phyloP scores from a whole-genome alignment of 1,140 invertebrate genomes.

The Drosophila gunungcola region DNA sequence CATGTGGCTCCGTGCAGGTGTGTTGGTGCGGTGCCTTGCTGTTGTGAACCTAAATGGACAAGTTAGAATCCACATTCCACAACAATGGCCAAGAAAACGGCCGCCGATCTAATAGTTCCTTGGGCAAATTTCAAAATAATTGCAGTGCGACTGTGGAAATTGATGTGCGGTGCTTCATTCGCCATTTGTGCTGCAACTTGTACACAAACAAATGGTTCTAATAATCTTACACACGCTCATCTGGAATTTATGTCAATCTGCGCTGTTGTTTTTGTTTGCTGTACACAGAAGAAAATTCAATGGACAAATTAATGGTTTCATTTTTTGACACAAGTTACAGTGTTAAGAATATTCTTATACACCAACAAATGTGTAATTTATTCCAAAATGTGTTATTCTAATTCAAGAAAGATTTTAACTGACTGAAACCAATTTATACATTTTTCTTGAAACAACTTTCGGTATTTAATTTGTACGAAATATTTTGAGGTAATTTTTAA shows the following conservation, averaged over 20 bases:
- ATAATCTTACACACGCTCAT: constrained; percentile 7
- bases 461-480: no score
- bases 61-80: constrained; percentile 81
- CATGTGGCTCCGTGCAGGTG: constrained; percentile 17
- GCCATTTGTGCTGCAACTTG: constrained; percentile 33
- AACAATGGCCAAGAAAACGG: constrained; percentile 54
- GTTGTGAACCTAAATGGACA: constrained; percentile 75
- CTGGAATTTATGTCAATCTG: constrained; percentile 44
- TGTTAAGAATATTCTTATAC: no score
- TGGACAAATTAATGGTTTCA: no score
- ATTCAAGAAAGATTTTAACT: no score
- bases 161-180: constrained; percentile 56
- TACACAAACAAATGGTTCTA: constrained; percentile 25
- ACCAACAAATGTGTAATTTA: no score
- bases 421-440: no score
- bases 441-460: no score
- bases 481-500: no score
- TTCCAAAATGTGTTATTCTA: no score
- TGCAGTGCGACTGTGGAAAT: constrained; percentile 56
- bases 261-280: constrained; percentile 23
- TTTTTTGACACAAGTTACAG: no score
- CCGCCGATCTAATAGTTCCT: constrained; percentile 72
- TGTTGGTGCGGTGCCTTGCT: constrained; percentile 21
- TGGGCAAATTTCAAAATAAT: constrained; percentile 78
- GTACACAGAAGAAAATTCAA: constrained; percentile 2